Percentiles rank a stretch among this genome's conserved stretches.
Evolutionary conservation across 23 tunicate species (phyloP).

Genomic region (Oikopleura dioica): DNA sequence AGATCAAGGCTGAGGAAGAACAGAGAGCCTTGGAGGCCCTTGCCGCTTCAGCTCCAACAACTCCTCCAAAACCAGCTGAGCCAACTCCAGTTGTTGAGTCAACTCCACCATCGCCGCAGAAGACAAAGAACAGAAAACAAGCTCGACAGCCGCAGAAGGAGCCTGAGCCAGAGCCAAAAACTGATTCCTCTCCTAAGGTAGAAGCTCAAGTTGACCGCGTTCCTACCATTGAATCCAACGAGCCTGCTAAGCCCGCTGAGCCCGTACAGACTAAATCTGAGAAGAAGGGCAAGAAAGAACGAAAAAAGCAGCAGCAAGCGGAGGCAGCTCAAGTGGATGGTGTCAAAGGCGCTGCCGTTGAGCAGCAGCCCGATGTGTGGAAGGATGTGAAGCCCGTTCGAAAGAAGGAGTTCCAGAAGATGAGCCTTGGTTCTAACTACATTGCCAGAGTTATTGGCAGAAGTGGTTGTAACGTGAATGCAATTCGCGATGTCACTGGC

Average conservation of each 20-base stretch:
- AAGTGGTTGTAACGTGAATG: conserved; percentile 92
- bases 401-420: not conserved
- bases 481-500: conserved; percentile 74
- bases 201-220: too few relatives aligned
- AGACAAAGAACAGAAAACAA: too few relatives aligned
- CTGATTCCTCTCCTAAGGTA: too few relatives aligned
- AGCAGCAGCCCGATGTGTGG: not conserved
- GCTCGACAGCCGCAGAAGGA: too few relatives aligned
- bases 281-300: not conserved
- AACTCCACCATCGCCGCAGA: too few relatives aligned
- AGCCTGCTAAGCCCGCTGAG: not conserved
- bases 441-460: conserved; percentile 88
- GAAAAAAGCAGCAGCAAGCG: not conserved
- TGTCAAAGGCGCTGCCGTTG: not conserved
- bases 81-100: too few relatives aligned
- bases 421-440: conserved; percentile 33
- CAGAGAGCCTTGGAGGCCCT: not conserved
- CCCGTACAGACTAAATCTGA: not conserved
- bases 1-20: not conserved
- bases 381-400: not conserved
- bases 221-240: not conserved
- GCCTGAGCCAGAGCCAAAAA: too few relatives aligned
- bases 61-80: too few relatives aligned
- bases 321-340: not conserved
- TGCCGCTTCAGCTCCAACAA: too few relatives aligned